Evolutionary conservation across 1,140 invertebrate genomes (phyloP).

Genomic region (Zaprionus lachaisei): DNA sequence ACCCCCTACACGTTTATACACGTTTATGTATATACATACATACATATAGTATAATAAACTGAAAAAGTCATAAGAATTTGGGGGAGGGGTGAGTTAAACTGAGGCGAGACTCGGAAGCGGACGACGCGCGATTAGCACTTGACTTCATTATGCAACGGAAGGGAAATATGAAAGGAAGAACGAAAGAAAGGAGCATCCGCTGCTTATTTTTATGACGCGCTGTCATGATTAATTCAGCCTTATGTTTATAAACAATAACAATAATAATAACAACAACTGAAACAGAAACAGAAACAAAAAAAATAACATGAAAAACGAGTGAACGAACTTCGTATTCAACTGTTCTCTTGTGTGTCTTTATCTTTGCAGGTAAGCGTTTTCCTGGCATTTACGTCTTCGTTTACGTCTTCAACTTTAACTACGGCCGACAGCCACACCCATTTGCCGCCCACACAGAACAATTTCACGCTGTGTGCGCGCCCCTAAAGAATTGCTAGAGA

Average conservation of each 20-base stretch:
- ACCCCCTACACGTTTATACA: not conserved
- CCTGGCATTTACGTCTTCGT: slow-evolving; percentile 13
- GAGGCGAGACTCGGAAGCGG: not conserved
- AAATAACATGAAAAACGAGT: not conserved
- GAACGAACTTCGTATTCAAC: slow-evolving; percentile 19
- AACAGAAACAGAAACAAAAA: not conserved
- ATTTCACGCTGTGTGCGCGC: slow-evolving; percentile 61
- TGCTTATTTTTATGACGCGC: slow-evolving; percentile 55
- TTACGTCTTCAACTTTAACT: slow-evolving; percentile 6
- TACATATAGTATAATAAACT: not conserved
- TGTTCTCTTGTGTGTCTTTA: slow-evolving; percentile 37
- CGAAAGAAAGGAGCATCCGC: slow-evolving; percentile 10
- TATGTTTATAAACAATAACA: slow-evolving; percentile 28
- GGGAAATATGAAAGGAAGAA: slow-evolving; percentile 8
- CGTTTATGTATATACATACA: not conserved
- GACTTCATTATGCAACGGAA: slow-evolving; percentile 33
- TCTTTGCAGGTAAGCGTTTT: slow-evolving; percentile 67
- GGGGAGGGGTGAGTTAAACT: not conserved
- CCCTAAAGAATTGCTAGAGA: slow-evolving; percentile 22
- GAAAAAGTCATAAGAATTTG: not conserved
- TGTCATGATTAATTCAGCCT: slow-evolving; percentile 69
- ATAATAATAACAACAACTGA: slow-evolving; percentile 4
- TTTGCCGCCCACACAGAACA: slow-evolving; percentile 47
- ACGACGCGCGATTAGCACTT: slow-evolving; percentile 39
- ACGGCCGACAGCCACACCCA: slow-evolving; percentile 1